phyloP scores from a whole-genome alignment of 2,797 vertebrate species.

The Echeneis naucrates region DNA sequence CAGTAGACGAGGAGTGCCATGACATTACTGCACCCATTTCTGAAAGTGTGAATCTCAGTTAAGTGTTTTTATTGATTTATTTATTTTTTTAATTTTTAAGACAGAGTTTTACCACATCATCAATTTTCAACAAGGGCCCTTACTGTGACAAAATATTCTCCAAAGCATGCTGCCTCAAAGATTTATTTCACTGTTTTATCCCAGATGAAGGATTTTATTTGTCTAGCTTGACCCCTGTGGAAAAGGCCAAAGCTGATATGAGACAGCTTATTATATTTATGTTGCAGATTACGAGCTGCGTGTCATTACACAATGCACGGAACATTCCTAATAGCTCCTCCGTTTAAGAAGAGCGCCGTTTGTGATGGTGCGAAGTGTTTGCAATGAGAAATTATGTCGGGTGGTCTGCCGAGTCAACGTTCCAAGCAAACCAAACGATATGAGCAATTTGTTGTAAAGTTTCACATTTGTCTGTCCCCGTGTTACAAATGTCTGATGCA shows the following conservation, averaged over 20 bases:
- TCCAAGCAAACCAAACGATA: neutral
- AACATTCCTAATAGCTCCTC: neutral
- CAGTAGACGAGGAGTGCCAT: neutral
- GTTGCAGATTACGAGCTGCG: constrained; percentile 1
- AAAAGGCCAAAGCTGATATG: constrained; percentile 1
- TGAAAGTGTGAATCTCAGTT: constrained; percentile 4
- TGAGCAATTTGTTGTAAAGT: neutral
- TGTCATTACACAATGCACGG: neutral
- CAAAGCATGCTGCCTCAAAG: neutral
- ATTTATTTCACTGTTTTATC: constrained; percentile 29
- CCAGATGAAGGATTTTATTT: neutral
- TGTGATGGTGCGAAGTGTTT: neutral
- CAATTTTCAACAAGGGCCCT: neutral
- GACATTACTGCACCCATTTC: neutral
- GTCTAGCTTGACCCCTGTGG: neutral
- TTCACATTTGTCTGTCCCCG: constrained; percentile 12
- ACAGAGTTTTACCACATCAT: neutral
- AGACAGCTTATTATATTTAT: constrained; percentile 11
- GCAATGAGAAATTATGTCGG: neutral
- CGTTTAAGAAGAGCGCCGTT: neutral
- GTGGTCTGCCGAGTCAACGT: neutral
- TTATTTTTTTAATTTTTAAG: no score
- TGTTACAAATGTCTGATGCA: constrained; percentile 27
- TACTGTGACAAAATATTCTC: neutral
- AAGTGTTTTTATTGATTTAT: no score